Evolutionary conservation across 2,888 invertebrate genomes (phyloP).

Genomic region (Troides helena): DNA sequence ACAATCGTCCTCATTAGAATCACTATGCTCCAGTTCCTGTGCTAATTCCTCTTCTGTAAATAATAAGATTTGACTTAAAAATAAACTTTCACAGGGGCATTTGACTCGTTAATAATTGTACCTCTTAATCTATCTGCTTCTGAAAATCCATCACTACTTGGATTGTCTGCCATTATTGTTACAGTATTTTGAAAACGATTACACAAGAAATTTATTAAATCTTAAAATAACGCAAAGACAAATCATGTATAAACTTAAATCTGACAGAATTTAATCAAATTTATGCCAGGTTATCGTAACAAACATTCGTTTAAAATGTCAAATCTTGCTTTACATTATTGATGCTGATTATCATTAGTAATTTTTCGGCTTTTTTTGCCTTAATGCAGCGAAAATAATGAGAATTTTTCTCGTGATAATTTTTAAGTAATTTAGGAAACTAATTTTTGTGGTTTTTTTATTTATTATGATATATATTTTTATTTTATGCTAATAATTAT

Average conservation of each 20-base stretch:
- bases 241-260: not conserved
- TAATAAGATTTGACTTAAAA: not conserved
- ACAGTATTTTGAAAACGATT: not conserved
- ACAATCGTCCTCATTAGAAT: constrained; percentile 73
- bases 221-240: not conserved
- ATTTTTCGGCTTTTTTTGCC: too few species aligned
- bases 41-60: constrained; percentile 68
- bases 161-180: constrained; percentile 59
- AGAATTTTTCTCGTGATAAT: too few species aligned
- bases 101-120: constrained; percentile 34
- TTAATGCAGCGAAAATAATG: too few species aligned
- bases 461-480: too few species aligned
- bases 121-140: constrained; percentile 70
- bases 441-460: too few species aligned
- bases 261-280: not conserved
- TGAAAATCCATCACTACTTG: constrained; percentile 57
- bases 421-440: too few species aligned
- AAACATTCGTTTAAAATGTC: not conserved
- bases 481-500: too few species aligned
- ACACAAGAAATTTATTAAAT: not conserved
- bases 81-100: not conserved
- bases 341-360: too few species aligned
- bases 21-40: constrained; percentile 73
- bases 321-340: too few species aligned
- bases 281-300: not conserved